Percentiles rank a stretch among this genome's conserved stretches.
phyloP scores from a whole-genome alignment of 2,113 vertebrate species.

The Uria lomvia region DNA sequence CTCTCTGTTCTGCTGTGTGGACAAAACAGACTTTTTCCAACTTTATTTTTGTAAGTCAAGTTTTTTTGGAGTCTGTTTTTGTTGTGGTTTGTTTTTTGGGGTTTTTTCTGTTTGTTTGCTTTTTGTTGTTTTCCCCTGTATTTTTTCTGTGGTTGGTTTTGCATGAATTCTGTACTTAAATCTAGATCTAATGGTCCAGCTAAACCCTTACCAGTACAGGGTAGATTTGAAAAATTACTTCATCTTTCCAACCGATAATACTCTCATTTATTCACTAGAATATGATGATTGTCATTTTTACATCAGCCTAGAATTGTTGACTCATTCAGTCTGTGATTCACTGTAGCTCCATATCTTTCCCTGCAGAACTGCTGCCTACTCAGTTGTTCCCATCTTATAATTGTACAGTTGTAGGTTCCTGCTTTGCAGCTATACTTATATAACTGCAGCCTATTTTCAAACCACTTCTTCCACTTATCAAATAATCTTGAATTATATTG shows the following conservation, averaged over 20 bases:
- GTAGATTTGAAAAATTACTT: neutral
- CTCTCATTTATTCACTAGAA: neutral
- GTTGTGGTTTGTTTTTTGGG: neutral
- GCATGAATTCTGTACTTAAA: neutral
- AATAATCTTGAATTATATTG: neutral
- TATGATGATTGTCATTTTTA: conserved; percentile 26
- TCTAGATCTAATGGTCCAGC: neutral
- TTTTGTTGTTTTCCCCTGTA: neutral
- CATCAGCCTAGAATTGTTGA: conserved; percentile 51
- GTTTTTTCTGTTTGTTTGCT: too few relatives aligned
- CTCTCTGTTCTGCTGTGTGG: neutral
- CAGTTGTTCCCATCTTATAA: conserved; percentile 61
- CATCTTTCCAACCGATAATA: neutral
- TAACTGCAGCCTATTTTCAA: conserved; percentile 54
- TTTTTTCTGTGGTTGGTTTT: neutral
- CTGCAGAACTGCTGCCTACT: conserved; percentile 59
- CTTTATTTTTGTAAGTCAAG: neutral
- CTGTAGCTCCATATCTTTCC: conserved; percentile 5
- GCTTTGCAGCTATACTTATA: conserved; percentile 54
- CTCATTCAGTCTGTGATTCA: conserved; percentile 59
- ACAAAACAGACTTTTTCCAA: neutral
- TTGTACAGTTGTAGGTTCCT: conserved; percentile 40
- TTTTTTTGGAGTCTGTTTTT: neutral
- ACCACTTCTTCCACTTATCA: neutral
- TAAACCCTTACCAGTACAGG: neutral